phyloP scores from a whole-genome alignment of 1,140 invertebrate genomes.

The Drosophila mauritiana region DNA sequence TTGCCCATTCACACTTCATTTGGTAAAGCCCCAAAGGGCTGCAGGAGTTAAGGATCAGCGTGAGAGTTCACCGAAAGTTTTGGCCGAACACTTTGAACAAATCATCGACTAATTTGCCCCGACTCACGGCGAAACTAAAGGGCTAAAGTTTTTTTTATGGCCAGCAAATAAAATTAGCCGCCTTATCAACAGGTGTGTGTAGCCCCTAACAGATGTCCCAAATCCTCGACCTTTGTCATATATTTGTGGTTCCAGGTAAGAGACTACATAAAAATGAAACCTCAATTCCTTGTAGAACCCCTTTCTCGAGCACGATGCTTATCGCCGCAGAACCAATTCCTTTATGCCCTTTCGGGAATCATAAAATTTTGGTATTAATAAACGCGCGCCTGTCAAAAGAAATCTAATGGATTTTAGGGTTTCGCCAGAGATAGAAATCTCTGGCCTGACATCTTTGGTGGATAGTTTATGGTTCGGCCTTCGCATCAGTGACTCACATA shows the following conservation, averaged over 20 bases:
- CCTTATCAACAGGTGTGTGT: constrained; percentile 72
- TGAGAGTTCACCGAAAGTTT: constrained; percentile 14
- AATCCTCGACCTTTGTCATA: constrained; percentile 39
- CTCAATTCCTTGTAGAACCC: constrained; percentile 61
- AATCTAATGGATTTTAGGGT: constrained; percentile 68
- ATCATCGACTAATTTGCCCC: constrained; percentile 63
- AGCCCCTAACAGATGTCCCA: constrained; percentile 63
- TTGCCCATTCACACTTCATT: constrained; percentile 67
- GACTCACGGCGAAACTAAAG: constrained; percentile 16
- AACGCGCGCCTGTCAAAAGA: constrained; percentile 66
- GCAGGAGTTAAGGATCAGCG: constrained; percentile 15
- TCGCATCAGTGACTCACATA: constrained; percentile 37
- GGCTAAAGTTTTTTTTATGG: constrained; percentile 47
- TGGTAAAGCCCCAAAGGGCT: constrained; percentile 29
- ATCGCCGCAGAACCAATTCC: constrained; percentile 41
- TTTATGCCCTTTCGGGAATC: constrained; percentile 48
- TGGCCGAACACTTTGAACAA: constrained; percentile 30
- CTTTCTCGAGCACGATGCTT: constrained; percentile 56
- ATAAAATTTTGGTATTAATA: constrained; percentile 80
- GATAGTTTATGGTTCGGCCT: constrained; percentile 55
- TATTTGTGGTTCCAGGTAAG: constrained; percentile 49
- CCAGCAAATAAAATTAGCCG: constrained; percentile 66
- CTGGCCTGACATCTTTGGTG: constrained; percentile 52
- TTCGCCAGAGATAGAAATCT: constrained; percentile 63
- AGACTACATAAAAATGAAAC: constrained; percentile 37